Evolutionary conservation across 2,888 invertebrate genomes (phyloP), one percentile per base, ranked within the genome.

Genomic region (Chrysolina oricalcia): DNA sequence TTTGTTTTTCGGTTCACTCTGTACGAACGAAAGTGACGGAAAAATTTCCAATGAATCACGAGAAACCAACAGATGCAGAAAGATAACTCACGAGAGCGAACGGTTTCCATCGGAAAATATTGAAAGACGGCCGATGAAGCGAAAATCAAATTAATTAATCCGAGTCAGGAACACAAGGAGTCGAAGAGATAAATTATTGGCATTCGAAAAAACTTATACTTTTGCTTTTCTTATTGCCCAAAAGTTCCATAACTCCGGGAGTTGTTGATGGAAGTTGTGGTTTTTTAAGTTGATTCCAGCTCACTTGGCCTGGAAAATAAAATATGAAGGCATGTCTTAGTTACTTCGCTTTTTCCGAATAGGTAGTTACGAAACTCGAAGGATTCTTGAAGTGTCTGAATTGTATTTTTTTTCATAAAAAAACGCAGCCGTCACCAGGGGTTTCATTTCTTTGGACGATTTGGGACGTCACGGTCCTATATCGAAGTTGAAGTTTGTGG

Each of bases 141-240:
- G 74, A 77, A 80, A 78, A 81, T 81, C 78, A 78, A 83, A 82
- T 82, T 83, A 82, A 83, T 82, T 83, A 82, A 83, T 82, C 81
- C 78, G 78, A 82, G 83, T 83, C 83, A 81, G 75, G 82, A 83
- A 81, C 83, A 83, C 80, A 79, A 80, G 74, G 77, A 72, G 73
- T 71, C 77, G 77, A 78, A 77, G 78, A 81, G 80, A 83, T 83
- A 83, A 83, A 83, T 83, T 80, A 68, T 48, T 59, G 68, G 73
- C 68, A 56, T 70, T 41, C 43, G 70, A 66, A 66, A 27, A 74
- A 74, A 74, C 70, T 70, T 59, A 66, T 59, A 59, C 62, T 74
- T 70, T 70, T 70, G 70, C 66, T 70, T 65, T 74, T 74, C 74
- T 74, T 74, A 62, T 70, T 70, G 65, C 35, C 65, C 2, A 35